Percentiles rank a stretch among this genome's conserved stretches.
Conservation (phyloP, 2,888 invertebrate species). For the Chymomyza procnemis region DNA sequence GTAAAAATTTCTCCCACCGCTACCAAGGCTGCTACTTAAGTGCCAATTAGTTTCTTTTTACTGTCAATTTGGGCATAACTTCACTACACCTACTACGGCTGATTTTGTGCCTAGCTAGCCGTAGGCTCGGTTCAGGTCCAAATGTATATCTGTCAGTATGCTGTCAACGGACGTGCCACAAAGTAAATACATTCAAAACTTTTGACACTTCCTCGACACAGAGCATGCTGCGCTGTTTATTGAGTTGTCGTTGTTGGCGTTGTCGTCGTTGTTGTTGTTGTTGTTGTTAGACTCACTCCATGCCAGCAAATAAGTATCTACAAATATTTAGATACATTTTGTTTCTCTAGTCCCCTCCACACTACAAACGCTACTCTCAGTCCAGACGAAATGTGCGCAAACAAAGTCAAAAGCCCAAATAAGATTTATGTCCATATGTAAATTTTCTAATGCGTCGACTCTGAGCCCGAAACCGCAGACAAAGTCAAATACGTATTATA, state of each 20-base stretch:
- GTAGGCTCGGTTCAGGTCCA: slow-evolving; percentile 29
- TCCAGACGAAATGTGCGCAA: slow-evolving; percentile 27
- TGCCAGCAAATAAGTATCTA: slow-evolving; percentile 66
- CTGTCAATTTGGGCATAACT: slow-evolving; percentile 48
- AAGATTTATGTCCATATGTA: slow-evolving; percentile 70
- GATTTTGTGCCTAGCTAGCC: slow-evolving; percentile 37
- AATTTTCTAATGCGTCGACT: slow-evolving; percentile 47
- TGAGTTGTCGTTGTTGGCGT: slow-evolving; percentile 63
- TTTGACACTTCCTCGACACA: slow-evolving; percentile 64
- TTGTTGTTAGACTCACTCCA: slow-evolving; percentile 11
- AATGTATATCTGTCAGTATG: slow-evolving; percentile 31
- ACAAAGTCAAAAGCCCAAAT: slow-evolving; percentile 61
- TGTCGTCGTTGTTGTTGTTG: slow-evolving; percentile 16
- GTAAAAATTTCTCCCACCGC: slow-evolving; percentile 1
- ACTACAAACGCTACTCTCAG: neutral
- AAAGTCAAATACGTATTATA: neutral
- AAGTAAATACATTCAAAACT: slow-evolving; percentile 43
- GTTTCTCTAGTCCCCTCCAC: slow-evolving; percentile 1
- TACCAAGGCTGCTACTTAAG: slow-evolving; percentile 20
- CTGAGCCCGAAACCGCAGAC: slow-evolving; percentile 49
- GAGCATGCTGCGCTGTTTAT: slow-evolving; percentile 52
- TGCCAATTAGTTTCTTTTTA: slow-evolving; percentile 64
- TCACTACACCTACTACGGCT: slow-evolving; percentile 46
- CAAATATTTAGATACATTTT: slow-evolving; percentile 64
- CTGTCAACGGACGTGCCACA: slow-evolving; percentile 32